Evolutionary conservation across 2,113 vertebrate genomes (phyloP), one percentile per base, ranked within the genome.

Genomic region (Penelope pileata): DNA sequence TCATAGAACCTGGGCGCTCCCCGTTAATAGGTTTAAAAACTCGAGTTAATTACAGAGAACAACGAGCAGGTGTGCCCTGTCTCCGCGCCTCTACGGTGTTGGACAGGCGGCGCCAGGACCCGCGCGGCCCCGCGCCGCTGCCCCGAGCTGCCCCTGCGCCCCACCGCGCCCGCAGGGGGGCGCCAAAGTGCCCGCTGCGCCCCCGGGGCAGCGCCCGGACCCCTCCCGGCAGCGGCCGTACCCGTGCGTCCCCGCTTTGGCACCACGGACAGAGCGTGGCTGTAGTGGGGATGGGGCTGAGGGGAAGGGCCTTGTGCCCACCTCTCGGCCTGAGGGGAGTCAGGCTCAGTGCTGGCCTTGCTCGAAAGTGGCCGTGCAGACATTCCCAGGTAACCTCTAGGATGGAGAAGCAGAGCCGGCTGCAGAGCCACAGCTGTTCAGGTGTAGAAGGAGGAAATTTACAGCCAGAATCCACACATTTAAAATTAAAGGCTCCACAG

Each of bases 351-450:
- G 50, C 7, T 24, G 42, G 42, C 24, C 27, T 38, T 47, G 38
- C 9, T 2, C 19, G 34, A n/a, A 14, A 40, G 4, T 0, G 1
- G 68, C 10, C 32, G 6, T 0, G 2, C 5, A 29, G 53, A 2
- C 0, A 7, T 5, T 51, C 21, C 0, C 1, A 0, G 26, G 27
- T 17, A 34, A 32, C 32, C 23, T 10, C n/a, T 60, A 1, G 6
- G 69, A 21, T 16, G 1, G 1, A 16, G 36, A 76, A 30, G 36
- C 58, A 23, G 47, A 14, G n/a, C n/a, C 13, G 32, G 17, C 16
- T 17, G 36, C 16, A 16, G 23, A 45, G 40, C 29, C 16, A 5
- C 26, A 32, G 60, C 84, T 4, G 0, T 6, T 6, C 21, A 15
- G 13, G 9, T 13, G 2, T 42, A 26, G 30, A 47, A 50, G 40